Conservation (phyloP, 2,113 vertebrate species). For the Romanogobio albipinnatus region DNA sequence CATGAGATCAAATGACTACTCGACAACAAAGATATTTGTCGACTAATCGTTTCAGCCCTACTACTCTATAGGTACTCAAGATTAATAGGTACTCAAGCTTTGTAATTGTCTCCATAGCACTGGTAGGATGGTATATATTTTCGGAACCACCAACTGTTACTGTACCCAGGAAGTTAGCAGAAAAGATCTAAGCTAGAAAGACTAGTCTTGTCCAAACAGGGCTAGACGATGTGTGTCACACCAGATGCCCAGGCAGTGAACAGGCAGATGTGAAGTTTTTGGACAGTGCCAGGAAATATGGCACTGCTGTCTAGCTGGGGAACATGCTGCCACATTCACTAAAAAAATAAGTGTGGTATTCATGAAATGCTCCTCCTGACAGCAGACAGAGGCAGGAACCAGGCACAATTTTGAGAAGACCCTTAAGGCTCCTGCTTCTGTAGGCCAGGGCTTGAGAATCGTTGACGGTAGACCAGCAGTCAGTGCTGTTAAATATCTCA, state of each 20-base stretch:
- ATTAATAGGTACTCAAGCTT: no score
- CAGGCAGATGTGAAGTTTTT: background rate
- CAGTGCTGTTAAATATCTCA: background rate
- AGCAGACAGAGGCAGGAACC: background rate
- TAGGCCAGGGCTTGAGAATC: background rate
- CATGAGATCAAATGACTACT: no score
- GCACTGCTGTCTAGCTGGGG: background rate
- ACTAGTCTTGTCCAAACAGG: background rate
- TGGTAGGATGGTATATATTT: no score
- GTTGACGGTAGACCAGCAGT: background rate
- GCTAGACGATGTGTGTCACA: background rate
- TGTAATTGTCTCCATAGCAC: no score
- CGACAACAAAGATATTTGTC: no score
- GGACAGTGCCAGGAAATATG: background rate
- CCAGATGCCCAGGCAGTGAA: slow-evolving; percentile 1
- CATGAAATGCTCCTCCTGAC: background rate
- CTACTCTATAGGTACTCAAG: no score
- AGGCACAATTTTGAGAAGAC: background rate
- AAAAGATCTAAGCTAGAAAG: background rate
- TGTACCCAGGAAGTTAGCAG: background rate
- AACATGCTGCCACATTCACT: slow-evolving; percentile 1
- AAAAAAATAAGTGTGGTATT: background rate
- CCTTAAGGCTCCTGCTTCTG: background rate
- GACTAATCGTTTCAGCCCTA: no score
- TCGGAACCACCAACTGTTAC: background rate